These are phyloP conservation scores for Eidolon helvum DNA, from an alignment of 2,113 vertebrate genomes.

Conservation along the genomic window DNA sequence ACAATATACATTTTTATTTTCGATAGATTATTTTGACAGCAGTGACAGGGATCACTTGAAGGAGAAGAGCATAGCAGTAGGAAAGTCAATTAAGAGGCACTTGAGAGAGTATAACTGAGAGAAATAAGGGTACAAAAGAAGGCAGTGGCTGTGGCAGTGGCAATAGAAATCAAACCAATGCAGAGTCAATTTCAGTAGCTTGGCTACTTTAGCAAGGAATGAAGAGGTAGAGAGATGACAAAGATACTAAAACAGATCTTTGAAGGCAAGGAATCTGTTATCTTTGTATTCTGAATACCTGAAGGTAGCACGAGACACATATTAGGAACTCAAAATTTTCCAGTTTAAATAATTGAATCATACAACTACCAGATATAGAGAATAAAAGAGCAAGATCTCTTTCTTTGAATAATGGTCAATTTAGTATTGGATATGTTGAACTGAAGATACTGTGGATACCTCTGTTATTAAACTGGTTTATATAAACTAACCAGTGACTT, in stretches of 20 bases:
- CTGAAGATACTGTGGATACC: background rate
- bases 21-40: background rate
- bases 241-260: background rate
- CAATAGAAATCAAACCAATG: background rate
- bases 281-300: background rate
- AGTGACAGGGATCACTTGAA: background rate
- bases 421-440: background rate
- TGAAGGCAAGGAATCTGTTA: background rate
- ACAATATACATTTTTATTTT: background rate
- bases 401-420: background rate
- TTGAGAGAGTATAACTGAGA: background rate
- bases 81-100: background rate
- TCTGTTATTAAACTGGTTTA: background rate
- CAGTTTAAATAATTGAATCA: background rate
- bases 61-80: background rate
- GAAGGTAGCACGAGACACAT: background rate
- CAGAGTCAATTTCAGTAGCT: background rate
- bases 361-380: background rate
- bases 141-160: background rate
- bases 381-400: background rate
- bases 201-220: background rate
- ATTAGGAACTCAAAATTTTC: background rate
- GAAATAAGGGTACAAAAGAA: background rate
- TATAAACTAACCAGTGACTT: background rate
- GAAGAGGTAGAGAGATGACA: background rate